Evolutionary conservation across 2,797 vertebrate genomes (phyloP), one percentile per base, ranked within the genome.

Genomic region (Limosa lapponica): DNA sequence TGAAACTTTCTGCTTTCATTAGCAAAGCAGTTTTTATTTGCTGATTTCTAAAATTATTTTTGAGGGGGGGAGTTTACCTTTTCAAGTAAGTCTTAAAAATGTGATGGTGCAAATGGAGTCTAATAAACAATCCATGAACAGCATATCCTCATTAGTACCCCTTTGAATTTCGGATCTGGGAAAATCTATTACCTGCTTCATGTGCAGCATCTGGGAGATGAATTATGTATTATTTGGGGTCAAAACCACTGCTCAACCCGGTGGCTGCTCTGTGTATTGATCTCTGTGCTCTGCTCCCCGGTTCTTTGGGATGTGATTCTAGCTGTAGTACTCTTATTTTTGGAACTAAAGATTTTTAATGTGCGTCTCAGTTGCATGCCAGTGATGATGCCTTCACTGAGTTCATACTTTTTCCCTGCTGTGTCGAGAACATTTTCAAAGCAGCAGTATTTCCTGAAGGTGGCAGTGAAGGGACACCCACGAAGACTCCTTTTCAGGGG

Each of bases 401-500:
- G 48, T 66, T 64, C 16, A 4, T 73, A 8, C 25, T 58, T n/a
- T 65, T 58, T 82, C 61, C 64, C 65, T 69, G 59, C 28, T 5
- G 19, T n/a, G 32, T 82, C 0, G 15, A 83, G 43, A 75, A 59
- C 20, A 3, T 22, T 77, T 82, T 32, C 22, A 37, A 24, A 82
- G 59, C 79, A 34, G 55, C 61, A 39, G 16, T 32, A 10, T 87
- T 77, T 92, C 97, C 98, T 94, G 96, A 96, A 97, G 97, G 95
- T 97, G 98, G 98, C 97, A 97, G 96, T 96, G 96, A 85, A 93
- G 95, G 81, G 96, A 96, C 93, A 91, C 51, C 34, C 51, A 4
- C 32, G 10, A 84, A 74, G 16, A 43, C 36, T 65, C 46, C 28
- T 72, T 82, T 77, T 57, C 44, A 39, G 27, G 73, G 67, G 43